Evolutionary conservation across 2,113 vertebrate species (phyloP), one percentile per base, ranked within the genome.

Genomic region (Tupaia chinensis): DNA sequence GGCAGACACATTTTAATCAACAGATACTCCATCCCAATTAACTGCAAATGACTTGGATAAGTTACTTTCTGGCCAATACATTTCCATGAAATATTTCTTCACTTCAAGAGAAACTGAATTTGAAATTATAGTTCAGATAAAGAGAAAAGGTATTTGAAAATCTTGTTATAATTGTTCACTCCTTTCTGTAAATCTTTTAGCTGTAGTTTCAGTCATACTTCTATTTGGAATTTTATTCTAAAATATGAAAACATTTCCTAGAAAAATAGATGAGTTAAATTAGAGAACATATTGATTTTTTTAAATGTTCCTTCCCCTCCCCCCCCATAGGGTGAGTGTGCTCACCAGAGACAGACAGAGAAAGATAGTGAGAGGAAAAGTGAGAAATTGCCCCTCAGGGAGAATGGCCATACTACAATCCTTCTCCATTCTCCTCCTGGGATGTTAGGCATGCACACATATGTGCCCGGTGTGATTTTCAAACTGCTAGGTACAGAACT

Each of bases 261-360:
- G 68, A 85, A 93, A 95, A 97, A 84, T 84, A 10, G 17, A 89
- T 68, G 84, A 81, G 60, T 91, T 72, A 83, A 93, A 68, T 93
- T 20, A 63, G 87, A 72, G 16, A 91, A 58, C 3, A 10, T 95
- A 25, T n/a, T 82, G 89, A 44, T 72, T 68, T 87, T 65, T 32
- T 32, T 32, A 32, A 32, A 32, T 32, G 32, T 32, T 32, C 32
- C 32, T 32, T 32, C 32, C 32, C 32, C n/a, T n/a, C 32, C 32
- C 32, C 32, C 32, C 32, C 32, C 32, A 44, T 44, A 44, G 44
- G 44, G 44, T 44, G 44, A 44, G 44, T 44, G 44, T 44, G 44
- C 44, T 44, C 44, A 44, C 44, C 44, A 44, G 44, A 44, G 44
- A 44, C 4, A 44, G 44, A 44, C 5, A 44, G 5, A 44, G 44